A percentile compares a stretch with the other conserved stretches of the same genome.
Conservation (phyloP, 2,113 vertebrate genomes). For the Caloenas nicobarica region DNA sequence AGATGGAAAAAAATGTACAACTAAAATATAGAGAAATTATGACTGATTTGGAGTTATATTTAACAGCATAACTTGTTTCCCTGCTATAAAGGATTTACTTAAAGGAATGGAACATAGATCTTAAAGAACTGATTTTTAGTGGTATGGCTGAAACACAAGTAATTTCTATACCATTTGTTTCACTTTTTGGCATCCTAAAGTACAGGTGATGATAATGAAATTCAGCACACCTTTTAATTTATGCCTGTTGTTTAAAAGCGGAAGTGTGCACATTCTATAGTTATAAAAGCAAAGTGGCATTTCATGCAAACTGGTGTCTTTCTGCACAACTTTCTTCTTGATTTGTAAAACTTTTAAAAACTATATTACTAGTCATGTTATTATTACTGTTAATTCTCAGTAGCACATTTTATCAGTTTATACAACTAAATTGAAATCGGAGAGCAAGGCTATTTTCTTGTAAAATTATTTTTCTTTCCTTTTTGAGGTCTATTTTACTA, state of each 20-base stretch:
- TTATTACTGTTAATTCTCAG: background rate
- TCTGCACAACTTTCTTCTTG: background rate
- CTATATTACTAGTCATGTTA: background rate
- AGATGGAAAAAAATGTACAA: background rate
- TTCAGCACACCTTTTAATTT: background rate
- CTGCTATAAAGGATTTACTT: slow-evolving; percentile 8
- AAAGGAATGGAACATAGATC: slow-evolving; percentile 32
- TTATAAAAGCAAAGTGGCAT: background rate
- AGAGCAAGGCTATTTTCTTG: background rate
- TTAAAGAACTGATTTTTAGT: background rate
- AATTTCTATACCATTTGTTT: background rate
- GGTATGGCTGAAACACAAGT: background rate
- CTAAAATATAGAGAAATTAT: background rate
- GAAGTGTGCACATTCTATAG: rapidly evolving
- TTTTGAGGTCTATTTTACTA: background rate
- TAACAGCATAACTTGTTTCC: background rate
- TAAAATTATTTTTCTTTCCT: slow-evolving; percentile 1
- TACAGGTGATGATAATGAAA: background rate
- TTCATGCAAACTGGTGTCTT: background rate
- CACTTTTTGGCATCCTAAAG: background rate
- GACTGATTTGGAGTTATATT: slow-evolving; percentile 19
- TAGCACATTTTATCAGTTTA: background rate
- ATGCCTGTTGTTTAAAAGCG: background rate
- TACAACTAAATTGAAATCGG: background rate
- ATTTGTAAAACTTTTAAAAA: background rate